Percentiles rank a stretch among this genome's conserved stretches.
phyloP scores from a whole-genome alignment of 2,888 invertebrate species.

The Lasioglossum vierecki region DNA sequence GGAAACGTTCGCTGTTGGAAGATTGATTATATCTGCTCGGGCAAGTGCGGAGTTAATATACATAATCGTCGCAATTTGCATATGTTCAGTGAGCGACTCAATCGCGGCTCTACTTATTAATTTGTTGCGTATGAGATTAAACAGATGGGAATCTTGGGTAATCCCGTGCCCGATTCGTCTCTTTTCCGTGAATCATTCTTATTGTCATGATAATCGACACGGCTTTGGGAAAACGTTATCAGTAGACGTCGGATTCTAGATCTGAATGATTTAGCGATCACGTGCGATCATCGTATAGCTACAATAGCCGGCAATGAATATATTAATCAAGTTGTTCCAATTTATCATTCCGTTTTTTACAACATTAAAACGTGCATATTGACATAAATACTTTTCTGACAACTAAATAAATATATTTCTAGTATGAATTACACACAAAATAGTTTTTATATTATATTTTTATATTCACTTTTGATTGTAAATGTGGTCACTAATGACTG shows the following conservation, averaged over 20 bases:
- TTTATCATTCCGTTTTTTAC: neutral
- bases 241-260: neutral
- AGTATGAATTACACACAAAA: too few species aligned
- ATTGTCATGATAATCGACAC: neutral
- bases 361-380: too few species aligned
- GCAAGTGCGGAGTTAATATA: slow-evolving; percentile 25
- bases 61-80: slow-evolving; percentile 46
- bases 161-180: neutral
- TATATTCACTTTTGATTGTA: too few species aligned
- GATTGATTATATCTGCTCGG: slow-evolving; percentile 38
- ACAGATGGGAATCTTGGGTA: neutral
- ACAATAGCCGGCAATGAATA: neutral
- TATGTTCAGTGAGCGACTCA: slow-evolving; percentile 30
- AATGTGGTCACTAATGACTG: too few species aligned
- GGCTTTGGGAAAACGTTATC: neutral
- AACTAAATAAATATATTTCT: too few species aligned
- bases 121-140: slow-evolving; percentile 26
- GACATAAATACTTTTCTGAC: too few species aligned
- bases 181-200: neutral
- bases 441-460: too few species aligned
- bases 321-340: neutral
- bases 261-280: neutral
- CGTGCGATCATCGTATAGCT: neutral
- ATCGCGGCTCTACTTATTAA: slow-evolving; percentile 46
- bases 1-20: slow-evolving; percentile 41